Percentiles rank a stretch among this genome's conserved stretches.
phyloP scores from a whole-genome alignment of 2,888 invertebrate species.

The Sinohyriopsis cumingii region DNA sequence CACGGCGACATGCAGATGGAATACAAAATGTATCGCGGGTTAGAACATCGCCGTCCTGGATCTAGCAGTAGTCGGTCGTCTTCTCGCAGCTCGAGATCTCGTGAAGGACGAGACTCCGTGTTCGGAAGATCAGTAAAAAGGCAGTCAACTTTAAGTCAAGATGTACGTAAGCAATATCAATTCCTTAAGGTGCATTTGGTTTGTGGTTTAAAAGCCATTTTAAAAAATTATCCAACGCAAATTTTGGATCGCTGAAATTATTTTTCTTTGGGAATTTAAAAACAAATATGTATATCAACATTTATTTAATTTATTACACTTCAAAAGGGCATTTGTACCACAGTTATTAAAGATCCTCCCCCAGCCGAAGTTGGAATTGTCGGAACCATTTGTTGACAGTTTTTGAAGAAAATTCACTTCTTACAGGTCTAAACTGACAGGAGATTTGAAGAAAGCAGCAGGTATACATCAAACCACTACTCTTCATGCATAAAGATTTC shows the following conservation, averaged over 20 bases:
- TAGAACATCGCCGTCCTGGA: conserved; percentile 28
- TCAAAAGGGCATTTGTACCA: too few relatives aligned
- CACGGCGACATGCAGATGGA: conserved; percentile 26
- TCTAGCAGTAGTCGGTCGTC: conserved; percentile 45
- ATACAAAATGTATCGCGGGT: conserved; percentile 27
- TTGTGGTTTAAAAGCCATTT: too few relatives aligned
- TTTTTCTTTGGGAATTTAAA: too few relatives aligned
- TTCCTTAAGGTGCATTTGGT: too few relatives aligned
- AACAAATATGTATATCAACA: too few relatives aligned
- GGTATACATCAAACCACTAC: background rate
- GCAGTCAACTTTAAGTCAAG: conserved; percentile 35
- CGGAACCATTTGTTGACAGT: too few relatives aligned
- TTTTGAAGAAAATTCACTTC: too few relatives aligned
- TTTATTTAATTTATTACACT: too few relatives aligned
- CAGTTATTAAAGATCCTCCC: too few relatives aligned
- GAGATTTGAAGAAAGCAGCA: background rate
- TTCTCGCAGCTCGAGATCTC: conserved; percentile 47
- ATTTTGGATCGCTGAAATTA: too few relatives aligned
- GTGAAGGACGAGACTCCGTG: conserved; percentile 20
- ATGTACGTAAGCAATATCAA: conserved; percentile 21
- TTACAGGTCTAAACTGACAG: background rate
- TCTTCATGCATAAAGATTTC: background rate
- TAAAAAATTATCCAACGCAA: too few relatives aligned
- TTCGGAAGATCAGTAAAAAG: conserved; percentile 16
- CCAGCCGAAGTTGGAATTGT: too few relatives aligned